A percentile compares a stretch with the other conserved stretches of the same genome.
Conservation (phyloP, 2,797 vertebrate species). For the Pelochelys cantorii region DNA sequence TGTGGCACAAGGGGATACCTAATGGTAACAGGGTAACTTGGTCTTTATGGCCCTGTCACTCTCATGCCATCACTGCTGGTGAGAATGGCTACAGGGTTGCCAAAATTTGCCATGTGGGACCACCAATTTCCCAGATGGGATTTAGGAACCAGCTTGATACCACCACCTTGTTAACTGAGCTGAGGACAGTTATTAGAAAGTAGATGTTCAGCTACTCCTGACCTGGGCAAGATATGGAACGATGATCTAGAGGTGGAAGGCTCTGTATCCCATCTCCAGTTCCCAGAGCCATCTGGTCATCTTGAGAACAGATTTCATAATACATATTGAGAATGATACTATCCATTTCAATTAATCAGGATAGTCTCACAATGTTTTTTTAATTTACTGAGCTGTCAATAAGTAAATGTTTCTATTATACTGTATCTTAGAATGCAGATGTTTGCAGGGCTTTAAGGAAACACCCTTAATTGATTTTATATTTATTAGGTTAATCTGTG, state of each 20-base stretch:
- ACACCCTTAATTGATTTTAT: not conserved
- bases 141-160: not conserved
- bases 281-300: not conserved
- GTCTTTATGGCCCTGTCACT: rapidly evolving
- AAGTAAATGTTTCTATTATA: not conserved
- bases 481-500: not conserved
- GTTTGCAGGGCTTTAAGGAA: not conserved
- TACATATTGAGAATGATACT: rapidly evolving
- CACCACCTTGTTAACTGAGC: not conserved
- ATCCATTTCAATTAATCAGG: not conserved
- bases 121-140: not conserved
- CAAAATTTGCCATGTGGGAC: not conserved
- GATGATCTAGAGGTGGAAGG: not conserved
- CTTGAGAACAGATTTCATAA: rapidly evolving
- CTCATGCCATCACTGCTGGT: rapidly evolving
- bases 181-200: not conserved
- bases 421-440: not conserved
- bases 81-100: slow-evolving; percentile 12
- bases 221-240: not conserved
- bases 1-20: not conserved
- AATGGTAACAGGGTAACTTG: not conserved
- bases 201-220: not conserved
- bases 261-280: not conserved
- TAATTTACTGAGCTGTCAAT: not conserved
- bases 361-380: not conserved